phyloP scores from a whole-genome alignment of 2,888 invertebrate species.

The Hoplodrina blanda region DNA sequence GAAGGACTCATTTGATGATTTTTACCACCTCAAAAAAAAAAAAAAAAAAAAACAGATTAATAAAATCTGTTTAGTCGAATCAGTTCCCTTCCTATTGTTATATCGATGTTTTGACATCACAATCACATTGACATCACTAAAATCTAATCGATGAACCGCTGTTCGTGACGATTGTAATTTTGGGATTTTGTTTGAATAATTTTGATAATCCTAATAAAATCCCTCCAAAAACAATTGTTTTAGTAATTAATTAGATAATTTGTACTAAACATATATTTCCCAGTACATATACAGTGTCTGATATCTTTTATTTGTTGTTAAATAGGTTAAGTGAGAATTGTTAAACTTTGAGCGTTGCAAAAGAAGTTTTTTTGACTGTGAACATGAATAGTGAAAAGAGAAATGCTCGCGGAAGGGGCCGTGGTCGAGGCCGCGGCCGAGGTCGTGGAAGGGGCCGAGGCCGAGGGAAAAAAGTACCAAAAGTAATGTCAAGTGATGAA shows the following conservation, averaged over 20 bases:
- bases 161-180: constrained; percentile 53
- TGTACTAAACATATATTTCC: not conserved
- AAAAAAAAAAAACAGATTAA: too few species aligned
- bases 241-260: not conserved
- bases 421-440: constrained; percentile 95
- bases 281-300: not conserved
- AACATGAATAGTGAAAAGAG: constrained; percentile 90
- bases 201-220: constrained; percentile 25
- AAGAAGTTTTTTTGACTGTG: constrained; percentile 7
- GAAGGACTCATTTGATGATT: too few species aligned
- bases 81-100: not conserved
- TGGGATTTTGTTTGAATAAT: constrained; percentile 5
- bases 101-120: not conserved
- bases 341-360: constrained; percentile 49
- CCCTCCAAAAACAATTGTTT: constrained; percentile 39
- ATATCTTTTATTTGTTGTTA: constrained; percentile 8
- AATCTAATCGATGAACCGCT: constrained; percentile 58
- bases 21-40: too few species aligned
- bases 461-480: constrained; percentile 93
- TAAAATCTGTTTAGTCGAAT: constrained; percentile 36
- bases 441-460: constrained; percentile 93
- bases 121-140: constrained; percentile 37
- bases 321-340: constrained; percentile 55
- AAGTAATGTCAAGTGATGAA: constrained; percentile 92
- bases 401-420: constrained; percentile 93